Conservation (phyloP, 2,113 vertebrate species). For the Drymodes brunneopygia region DNA sequence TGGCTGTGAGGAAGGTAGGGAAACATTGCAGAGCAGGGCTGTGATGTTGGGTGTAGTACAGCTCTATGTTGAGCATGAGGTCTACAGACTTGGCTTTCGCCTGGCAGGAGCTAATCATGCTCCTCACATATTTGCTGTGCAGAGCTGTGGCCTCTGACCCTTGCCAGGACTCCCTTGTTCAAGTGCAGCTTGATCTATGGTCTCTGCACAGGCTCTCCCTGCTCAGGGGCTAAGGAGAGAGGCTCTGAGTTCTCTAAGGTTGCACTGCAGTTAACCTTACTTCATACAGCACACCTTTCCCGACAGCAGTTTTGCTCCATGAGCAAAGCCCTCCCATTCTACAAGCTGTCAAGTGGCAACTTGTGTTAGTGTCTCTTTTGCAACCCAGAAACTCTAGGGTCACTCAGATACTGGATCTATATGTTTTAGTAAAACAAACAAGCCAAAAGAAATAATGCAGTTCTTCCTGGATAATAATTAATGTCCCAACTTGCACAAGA, state of each 20-base stretch:
- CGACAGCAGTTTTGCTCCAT: background rate
- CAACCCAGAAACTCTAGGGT: background rate
- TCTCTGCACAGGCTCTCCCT: background rate
- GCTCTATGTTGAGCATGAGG: background rate
- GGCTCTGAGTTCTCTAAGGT: background rate
- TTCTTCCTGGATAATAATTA: background rate
- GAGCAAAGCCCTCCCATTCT: background rate
- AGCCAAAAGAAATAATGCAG: background rate
- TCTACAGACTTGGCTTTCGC: background rate
- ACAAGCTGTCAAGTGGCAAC: background rate
- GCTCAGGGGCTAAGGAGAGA: background rate
- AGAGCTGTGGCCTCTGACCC: background rate
- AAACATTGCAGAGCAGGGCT: background rate
- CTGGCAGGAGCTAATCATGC: background rate
- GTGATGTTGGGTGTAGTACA: background rate
- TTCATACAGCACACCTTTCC: background rate
- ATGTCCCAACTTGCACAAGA: background rate
- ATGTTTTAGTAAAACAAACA: background rate
- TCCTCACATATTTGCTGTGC: background rate
- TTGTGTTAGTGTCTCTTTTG: too few species aligned
- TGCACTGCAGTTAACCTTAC: accelerated
- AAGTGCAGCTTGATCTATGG: background rate
- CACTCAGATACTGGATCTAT: background rate
- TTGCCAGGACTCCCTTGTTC: background rate
- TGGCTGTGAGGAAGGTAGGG: background rate